Evolutionary conservation across 2,113 vertebrate species (phyloP), one percentile per base, ranked within the genome.

Genomic region (Phoxinus phoxinus): DNA sequence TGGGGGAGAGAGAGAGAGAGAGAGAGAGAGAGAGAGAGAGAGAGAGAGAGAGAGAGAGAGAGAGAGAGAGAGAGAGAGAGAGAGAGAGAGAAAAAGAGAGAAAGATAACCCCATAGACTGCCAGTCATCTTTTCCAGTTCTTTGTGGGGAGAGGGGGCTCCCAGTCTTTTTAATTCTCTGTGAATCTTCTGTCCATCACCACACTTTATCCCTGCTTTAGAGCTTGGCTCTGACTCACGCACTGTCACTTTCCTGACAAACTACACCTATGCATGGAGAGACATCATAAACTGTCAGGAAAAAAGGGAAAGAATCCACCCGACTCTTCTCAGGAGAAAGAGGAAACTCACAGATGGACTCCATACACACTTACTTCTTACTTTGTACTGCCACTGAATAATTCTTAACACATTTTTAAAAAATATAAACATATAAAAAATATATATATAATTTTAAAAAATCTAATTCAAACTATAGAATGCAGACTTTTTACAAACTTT

Each of bases 101-200:
- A 71, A 80, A 25, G 56, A 81, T 32, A 81, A 75, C 63, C 59
- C 48, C 85, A 25, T 71, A 59, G 83, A 71, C 37, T 81, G 86
- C 90, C 90, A 91, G 93, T 93, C 92, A 94, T 89, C 88, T 91
- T 92, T 90, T 90, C 88, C 72, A 75, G 88, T 85, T 89, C 90
- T 90, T 92, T 78, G 85, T 88, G 91, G 90, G 79, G 53, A 67
- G 65, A 44, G 48, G 90, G 87, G 89, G 85, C 89, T 92, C 90
- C 72, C 83, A 79, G 91, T 91, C 91, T 91, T 92, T 93, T 93
- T 94, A 93, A 94, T 94, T 94, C 92, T 89, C 89, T 91, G 90
- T 91, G 92, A 93, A 94, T 93, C 93, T 93, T 93, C 91, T 94
- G 94, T 94, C 93, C 91, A 93, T 95, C 94, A 94, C 86, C 84